These are phyloP conservation scores for Drosophila crucigera DNA, from an alignment of 2,888 invertebrate species.

Conservation along the genomic window DNA sequence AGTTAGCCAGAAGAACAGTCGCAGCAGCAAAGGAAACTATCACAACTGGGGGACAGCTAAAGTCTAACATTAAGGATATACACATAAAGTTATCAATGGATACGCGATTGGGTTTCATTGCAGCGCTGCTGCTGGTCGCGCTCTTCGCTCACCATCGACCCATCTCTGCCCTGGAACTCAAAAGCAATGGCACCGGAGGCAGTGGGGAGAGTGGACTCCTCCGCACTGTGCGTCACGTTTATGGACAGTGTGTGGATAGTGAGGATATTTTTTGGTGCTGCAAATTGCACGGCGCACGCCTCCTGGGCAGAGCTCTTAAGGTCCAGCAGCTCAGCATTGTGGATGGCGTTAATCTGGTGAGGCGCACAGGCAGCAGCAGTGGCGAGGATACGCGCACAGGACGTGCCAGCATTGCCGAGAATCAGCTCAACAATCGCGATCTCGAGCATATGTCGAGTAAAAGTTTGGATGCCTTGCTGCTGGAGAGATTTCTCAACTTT, in stretches of 20 bases:
- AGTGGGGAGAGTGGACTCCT: slow-evolving; percentile 77
- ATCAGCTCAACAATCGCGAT: slow-evolving; percentile 87
- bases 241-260: slow-evolving; percentile 87
- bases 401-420: slow-evolving; percentile 77
- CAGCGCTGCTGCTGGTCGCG: slow-evolving; percentile 60
- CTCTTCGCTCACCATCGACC: slow-evolving; percentile 30
- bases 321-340: slow-evolving; percentile 88
- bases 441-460: slow-evolving; percentile 87
- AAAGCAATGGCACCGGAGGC: slow-evolving; percentile 10
- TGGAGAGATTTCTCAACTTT: slow-evolving; percentile 87
- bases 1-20: slow-evolving; percentile 48
- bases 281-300: slow-evolving; percentile 89
- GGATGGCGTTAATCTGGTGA: slow-evolving; percentile 88
- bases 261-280: slow-evolving; percentile 90
- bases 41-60: slow-evolving; percentile 6
- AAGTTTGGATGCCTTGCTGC: slow-evolving; percentile 88
- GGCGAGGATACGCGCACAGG: slow-evolving; percentile 82
- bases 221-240: slow-evolving; percentile 83
- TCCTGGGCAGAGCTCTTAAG: slow-evolving; percentile 88
- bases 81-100: slow-evolving; percentile 61
- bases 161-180: slow-evolving; percentile 42
- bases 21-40: not conserved
- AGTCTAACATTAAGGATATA: slow-evolving; percentile 32
- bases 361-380: slow-evolving; percentile 34
- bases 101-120: slow-evolving; percentile 65